Conservation (phyloP, 2,113 vertebrate species). For the Tursiops truncatus region DNA sequence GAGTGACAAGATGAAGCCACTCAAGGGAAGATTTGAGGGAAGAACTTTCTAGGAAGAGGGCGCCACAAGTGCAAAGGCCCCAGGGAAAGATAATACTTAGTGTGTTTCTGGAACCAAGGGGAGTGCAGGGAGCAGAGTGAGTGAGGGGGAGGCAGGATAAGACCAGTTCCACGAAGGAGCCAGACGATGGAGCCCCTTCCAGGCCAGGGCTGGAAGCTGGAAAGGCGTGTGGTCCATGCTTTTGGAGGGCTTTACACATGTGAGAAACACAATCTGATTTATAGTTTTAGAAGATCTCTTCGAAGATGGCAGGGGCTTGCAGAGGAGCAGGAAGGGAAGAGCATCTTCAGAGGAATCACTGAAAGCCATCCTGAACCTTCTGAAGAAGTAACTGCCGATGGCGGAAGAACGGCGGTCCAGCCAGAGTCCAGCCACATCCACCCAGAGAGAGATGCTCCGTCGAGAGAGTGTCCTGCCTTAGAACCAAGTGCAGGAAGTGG, state of each 20-base stretch:
- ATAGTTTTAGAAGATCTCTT: neutral
- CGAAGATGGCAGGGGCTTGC: neutral
- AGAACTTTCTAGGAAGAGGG: neutral
- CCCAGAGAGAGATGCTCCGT: neutral
- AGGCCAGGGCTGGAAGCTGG: neutral
- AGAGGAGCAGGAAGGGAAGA: neutral
- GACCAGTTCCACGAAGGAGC: neutral
- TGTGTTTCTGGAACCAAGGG: neutral
- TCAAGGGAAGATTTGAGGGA: neutral
- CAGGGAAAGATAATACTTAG: neutral
- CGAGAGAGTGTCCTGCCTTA: too few species aligned
- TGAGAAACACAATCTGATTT: neutral
- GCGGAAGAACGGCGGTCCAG: neutral
- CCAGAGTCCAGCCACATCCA: neutral
- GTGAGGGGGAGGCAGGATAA: neutral
- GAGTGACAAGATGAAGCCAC: neutral
- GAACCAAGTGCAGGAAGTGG: neutral
- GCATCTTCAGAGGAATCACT: neutral
- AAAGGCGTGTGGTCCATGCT: accelerated
- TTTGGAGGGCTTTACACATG: neutral
- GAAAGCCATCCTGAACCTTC: neutral
- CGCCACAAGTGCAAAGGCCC: neutral
- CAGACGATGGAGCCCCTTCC: accelerated
- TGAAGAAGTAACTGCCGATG: neutral
- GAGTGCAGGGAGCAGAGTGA: neutral